Evolutionary conservation across 2,797 vertebrate species (phyloP).

Genomic region (Micropoecilia bifurca): DNA sequence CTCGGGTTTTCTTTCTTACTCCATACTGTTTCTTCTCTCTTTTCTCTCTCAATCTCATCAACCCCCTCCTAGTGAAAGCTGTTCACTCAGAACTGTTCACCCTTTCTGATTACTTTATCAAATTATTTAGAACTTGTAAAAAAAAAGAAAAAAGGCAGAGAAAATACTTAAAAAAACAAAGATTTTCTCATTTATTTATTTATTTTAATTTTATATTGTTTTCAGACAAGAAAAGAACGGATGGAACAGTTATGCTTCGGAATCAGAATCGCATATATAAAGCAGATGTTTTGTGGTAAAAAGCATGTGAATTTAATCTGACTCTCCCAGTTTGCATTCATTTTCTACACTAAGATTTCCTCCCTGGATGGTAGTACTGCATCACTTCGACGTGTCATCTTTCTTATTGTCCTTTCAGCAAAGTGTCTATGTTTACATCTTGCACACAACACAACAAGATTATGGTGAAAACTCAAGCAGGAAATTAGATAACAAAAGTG

Average conservation of each 20-base stretch:
- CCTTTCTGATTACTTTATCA: conserved; percentile 11
- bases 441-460: conserved; percentile 24
- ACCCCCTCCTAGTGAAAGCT: conserved; percentile 7
- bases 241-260: not conserved
- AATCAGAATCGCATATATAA: not conserved
- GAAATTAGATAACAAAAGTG: conserved; percentile 38
- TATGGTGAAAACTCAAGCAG: conserved; percentile 27
- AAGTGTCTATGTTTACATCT: conserved; percentile 15
- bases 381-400: not conserved
- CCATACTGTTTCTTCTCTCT: conserved; percentile 4
- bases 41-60: conserved; percentile 16
- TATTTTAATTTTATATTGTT: no score
- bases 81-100: conserved; percentile 1
- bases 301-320: not conserved
- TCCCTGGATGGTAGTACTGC: not conserved
- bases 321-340: not conserved
- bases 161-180: not conserved
- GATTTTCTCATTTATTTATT: not conserved
- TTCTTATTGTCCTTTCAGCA: conserved; percentile 8
- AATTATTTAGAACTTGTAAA: conserved; percentile 17
- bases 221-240: not conserved
- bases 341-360: conserved; percentile 1
- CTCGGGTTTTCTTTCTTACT: conserved; percentile 1
- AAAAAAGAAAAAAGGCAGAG: not conserved
- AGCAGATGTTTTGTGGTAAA: conserved; percentile 2